These are phyloP conservation scores for Sarcophaga peregrina DNA, from an alignment of 1,140 invertebrate species.

Conservation along the genomic window DNA sequence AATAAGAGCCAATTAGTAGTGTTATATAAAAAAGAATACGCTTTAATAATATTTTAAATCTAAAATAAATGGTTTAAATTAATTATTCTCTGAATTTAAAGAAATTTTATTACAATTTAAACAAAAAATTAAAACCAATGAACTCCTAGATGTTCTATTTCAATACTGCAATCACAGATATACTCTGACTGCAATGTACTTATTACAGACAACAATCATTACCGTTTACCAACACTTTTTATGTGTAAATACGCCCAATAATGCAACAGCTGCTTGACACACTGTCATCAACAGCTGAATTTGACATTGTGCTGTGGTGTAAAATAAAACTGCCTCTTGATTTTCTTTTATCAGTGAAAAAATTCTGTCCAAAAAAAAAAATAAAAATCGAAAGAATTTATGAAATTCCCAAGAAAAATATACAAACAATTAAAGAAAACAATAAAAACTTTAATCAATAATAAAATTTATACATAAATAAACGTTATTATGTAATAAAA, in stretches of 20 bases:
- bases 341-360: conserved; percentile 24
- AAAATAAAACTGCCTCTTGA: not conserved
- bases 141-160: too few species aligned
- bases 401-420: conserved; percentile 23
- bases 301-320: not conserved
- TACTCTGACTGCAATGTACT: too few species aligned
- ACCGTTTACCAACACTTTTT: too few species aligned
- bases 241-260: not conserved
- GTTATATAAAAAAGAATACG: too few species aligned
- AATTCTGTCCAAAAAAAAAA: not conserved
- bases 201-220: not conserved
- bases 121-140: too few species aligned
- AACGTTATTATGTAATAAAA: conserved; percentile 31
- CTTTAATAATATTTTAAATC: too few species aligned
- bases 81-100: too few species aligned
- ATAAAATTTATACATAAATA: conserved; percentile 6
- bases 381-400: not conserved
- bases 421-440: conserved; percentile 20
- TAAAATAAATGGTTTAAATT: too few species aligned
- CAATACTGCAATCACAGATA: too few species aligned
- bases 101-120: too few species aligned
- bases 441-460: conserved; percentile 11
- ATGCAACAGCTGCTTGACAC: not conserved
- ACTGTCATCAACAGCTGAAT: not conserved
- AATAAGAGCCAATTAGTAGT: too few species aligned